A percentile compares a stretch with the other conserved stretches of the same genome.
These are phyloP conservation scores for Sipunculus nudus DNA, from an alignment of 2,888 invertebrate species.

Conservation along the genomic window DNA sequence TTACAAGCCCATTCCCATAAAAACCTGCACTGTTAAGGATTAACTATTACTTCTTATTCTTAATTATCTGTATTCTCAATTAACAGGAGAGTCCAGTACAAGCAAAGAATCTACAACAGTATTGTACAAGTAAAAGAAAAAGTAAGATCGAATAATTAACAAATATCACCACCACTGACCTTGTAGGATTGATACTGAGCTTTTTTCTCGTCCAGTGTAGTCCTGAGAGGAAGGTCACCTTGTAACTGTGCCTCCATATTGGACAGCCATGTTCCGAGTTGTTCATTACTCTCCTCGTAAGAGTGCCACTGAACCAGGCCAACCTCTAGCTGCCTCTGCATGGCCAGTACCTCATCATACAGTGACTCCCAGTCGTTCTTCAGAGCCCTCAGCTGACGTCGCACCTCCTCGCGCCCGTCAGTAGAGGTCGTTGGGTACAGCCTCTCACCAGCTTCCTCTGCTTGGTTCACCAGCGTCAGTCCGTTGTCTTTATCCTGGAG, in stretches of 20 bases:
- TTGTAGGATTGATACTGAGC: conserved; percentile 71
- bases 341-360: conserved; percentile 82
- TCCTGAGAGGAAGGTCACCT: conserved; percentile 80
- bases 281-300: conserved; percentile 86
- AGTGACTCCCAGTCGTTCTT: conserved; percentile 89
- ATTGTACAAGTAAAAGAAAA: no score
- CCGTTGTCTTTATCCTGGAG: conserved; percentile 84
- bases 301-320: conserved; percentile 88
- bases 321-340: conserved; percentile 85
- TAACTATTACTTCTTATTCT: no score
- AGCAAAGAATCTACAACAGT: no score
- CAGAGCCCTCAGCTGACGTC: conserved; percentile 83
- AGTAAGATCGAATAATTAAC: no score
- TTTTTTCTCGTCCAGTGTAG: conserved; percentile 91
- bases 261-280: conserved; percentile 81
- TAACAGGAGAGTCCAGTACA: no score
- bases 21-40: no score
- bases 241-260: conserved; percentile 80
- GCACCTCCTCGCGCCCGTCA: conserved; percentile 86
- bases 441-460: conserved; percentile 84
- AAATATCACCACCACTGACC: no score
- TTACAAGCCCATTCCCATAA: no score
- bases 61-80: no score
- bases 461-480: conserved; percentile 78
- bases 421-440: conserved; percentile 93